Conservation (phyloP, 1,140 invertebrate genomes). For the Oscheius sp. region DNA sequence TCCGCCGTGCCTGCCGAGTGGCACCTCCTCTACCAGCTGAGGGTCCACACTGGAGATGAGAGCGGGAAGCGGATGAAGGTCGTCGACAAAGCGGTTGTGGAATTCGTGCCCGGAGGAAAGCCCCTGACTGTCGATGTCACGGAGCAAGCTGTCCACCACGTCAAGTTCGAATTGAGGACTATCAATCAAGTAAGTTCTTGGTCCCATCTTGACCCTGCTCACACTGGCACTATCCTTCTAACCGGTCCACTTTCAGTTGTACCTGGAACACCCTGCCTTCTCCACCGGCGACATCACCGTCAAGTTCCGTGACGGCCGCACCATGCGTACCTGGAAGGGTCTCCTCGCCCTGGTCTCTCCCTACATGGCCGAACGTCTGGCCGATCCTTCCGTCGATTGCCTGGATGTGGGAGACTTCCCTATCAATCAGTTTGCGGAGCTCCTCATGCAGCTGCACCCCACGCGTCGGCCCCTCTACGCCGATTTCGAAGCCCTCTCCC, state of each 20-base stretch:
- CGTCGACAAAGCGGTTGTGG: not conserved
- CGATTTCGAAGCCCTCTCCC: not conserved
- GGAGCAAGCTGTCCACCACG: not conserved
- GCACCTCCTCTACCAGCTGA: not conserved
- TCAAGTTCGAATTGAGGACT: not conserved
- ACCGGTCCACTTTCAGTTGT: too few relatives aligned
- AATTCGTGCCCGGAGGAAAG: not conserved
- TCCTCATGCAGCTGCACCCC: not conserved
- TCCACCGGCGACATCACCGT: not conserved
- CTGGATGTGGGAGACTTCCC: not conserved
- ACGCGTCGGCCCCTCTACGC: not conserved
- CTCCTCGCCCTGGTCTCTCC: not conserved
- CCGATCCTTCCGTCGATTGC: not conserved
- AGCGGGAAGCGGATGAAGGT: not conserved
- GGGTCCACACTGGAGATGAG: not conserved
- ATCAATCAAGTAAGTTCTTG: too few relatives aligned
- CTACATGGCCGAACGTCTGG: not conserved
- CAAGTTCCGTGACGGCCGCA: not conserved
- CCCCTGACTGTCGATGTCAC: not conserved
- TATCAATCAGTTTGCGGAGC: not conserved
- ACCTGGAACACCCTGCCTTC: not conserved
- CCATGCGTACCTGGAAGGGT: not conserved
- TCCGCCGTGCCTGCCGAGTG: not conserved
- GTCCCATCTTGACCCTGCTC: too few relatives aligned
- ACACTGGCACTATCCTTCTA: too few relatives aligned